Evolutionary conservation across 2,797 vertebrate species (phyloP), one percentile per base, ranked within the genome.

Genomic region (Onychomys arenicola): DNA sequence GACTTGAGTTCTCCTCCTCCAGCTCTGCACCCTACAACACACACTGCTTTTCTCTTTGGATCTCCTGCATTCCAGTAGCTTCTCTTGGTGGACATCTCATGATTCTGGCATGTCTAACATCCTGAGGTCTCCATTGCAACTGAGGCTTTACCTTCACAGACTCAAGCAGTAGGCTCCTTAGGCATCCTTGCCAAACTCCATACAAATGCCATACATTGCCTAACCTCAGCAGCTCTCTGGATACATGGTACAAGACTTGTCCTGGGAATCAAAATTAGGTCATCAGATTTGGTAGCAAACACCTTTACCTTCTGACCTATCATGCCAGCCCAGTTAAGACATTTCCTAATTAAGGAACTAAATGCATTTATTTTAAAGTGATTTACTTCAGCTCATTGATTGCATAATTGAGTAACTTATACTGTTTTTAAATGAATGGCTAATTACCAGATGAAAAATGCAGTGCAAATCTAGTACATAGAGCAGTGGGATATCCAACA

Each of bases 381-480:
- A 21, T 2, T 65, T 65, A 61, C 76, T 94, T 94, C 61, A 14
- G 37, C 87, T 96, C 90, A 71, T 90, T 93, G 43, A 65, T 85
- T 96, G 69, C 94, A n/a, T 89, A 94, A 73, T 89, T 76, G 65
- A 97, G 77, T 75, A 1, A 40, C 49, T 84, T 27, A 52, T 71
- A 93, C 13, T 85, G 61, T 81, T 95, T 97, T 93, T 86, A 96
- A 95, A 94, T 89, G 78, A 97, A 96, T 97, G 71, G n/a, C 55
- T 83, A 80, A 46, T 90, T 93, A 71, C 40, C 77, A 23, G 32
- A 80, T 85, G 25, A 92, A 93, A 91, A 97, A 81, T 96, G 52
- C 75, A 88, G 17, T 94, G 81, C 92, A 95, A 94, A 95, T 96
- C 16, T 55, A 96, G 91, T 91, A 96, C 89, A 80, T 52, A 59